phyloP scores from a whole-genome alignment of 2,113 vertebrate genomes.

The Tragelaphus strepsiceros region DNA sequence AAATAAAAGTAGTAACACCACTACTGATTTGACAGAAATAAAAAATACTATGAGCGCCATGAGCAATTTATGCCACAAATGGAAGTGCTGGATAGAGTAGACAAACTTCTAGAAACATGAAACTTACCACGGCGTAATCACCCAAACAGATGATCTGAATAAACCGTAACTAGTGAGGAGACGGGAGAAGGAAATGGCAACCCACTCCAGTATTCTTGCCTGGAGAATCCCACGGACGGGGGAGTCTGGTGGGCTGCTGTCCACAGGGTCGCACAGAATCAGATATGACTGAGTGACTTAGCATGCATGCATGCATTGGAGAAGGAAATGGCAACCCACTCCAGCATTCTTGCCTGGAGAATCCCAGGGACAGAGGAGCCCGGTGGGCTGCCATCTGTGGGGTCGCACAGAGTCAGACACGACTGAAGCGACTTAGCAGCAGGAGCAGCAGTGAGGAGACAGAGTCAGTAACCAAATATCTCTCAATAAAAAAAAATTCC shows the following conservation, averaged over 20 bases:
- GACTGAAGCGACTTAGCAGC: not conserved
- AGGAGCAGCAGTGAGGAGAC: not conserved
- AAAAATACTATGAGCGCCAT: not conserved
- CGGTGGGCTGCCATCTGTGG: not conserved
- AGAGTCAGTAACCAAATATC: not conserved
- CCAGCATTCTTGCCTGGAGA: not conserved
- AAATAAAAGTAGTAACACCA: not conserved
- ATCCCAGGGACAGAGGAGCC: not conserved
- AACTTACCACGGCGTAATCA: not conserved
- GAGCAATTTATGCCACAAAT: not conserved
- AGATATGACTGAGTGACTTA: not conserved
- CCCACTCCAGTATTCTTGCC: not conserved
- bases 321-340: not conserved
- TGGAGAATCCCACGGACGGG: rapidly evolving
- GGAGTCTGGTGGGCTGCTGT: not conserved
- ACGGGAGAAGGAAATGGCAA: not conserved
- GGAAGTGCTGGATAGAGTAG: not conserved
- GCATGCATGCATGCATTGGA: not conserved
- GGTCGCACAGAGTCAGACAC: rapidly evolving
- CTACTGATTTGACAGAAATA: not conserved
- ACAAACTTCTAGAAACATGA: not conserved
- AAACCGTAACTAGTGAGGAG: not conserved
- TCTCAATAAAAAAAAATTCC: not conserved
- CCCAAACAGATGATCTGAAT: not conserved
- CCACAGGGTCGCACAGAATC: not conserved